Percentiles rank a stretch among this genome's conserved stretches.
phyloP scores from a whole-genome alignment of 2,113 vertebrate species.

The Nestor notabilis region DNA sequence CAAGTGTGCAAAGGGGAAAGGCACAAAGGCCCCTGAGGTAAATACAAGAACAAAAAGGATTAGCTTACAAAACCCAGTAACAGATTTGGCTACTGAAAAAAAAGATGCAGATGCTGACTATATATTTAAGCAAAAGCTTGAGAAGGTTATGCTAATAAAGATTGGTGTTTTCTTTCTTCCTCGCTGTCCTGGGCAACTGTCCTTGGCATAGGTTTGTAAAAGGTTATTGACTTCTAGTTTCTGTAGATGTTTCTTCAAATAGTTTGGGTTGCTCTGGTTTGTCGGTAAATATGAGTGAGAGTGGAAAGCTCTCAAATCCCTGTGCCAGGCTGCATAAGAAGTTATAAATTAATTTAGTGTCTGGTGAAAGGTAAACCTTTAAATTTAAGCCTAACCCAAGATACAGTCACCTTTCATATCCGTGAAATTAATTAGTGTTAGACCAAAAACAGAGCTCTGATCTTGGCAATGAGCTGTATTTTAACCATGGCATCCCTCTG shows the following conservation, averaged over 20 bases:
- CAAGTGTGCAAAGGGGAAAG: rapidly evolving
- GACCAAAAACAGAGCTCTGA: neutral
- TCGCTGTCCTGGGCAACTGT: neutral
- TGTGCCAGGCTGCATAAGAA: neutral
- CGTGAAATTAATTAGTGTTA: neutral
- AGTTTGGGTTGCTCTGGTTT: neutral
- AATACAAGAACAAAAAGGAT: neutral
- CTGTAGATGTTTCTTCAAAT: neutral
- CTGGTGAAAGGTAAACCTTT: neutral
- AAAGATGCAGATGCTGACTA: neutral
- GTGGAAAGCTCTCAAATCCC: neutral
- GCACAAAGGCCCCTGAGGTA: neutral
- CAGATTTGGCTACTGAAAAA: neutral
- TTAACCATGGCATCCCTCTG: neutral
- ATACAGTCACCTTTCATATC: neutral
- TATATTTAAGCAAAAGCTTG: neutral
- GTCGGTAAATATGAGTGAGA: neutral
- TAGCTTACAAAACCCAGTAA: neutral
- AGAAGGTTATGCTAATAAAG: neutral
- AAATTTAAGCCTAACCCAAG: neutral
- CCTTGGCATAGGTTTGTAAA: neutral
- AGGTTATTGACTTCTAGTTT: neutral
- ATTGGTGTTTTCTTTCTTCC: neutral
- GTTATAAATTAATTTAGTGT: neutral
- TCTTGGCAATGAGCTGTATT: neutral